A percentile compares a stretch with the other conserved stretches of the same genome.
Conservation (phyloP, 2,113 vertebrate species). For the Zootoca vivipara region DNA sequence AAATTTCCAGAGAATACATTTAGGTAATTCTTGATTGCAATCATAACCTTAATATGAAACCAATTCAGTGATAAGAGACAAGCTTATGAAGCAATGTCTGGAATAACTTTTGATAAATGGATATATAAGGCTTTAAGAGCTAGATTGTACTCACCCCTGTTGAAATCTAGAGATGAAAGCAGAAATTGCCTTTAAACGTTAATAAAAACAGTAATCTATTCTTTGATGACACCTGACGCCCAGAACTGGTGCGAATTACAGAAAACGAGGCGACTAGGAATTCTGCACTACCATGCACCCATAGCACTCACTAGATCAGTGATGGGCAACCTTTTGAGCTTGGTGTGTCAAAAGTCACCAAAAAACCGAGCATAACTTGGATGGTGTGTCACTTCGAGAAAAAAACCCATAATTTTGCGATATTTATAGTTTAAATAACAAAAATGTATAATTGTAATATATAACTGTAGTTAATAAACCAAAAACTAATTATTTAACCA, state of each 20-base stretch:
- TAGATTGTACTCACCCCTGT: not conserved
- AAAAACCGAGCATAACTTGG: too few species aligned
- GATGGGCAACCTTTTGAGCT: too few species aligned
- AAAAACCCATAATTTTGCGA: too few species aligned
- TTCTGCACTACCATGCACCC: too few species aligned
- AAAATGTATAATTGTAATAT: too few species aligned
- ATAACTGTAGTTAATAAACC: too few species aligned
- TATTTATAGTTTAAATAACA: too few species aligned
- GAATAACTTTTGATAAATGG: not conserved
- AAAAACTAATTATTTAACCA: too few species aligned
- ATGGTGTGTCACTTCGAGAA: too few species aligned
- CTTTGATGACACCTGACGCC: not conserved
- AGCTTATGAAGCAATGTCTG: not conserved
- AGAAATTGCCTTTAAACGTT: not conserved
- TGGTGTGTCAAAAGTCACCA: too few species aligned
- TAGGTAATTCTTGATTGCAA: not conserved
- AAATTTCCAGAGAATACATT: not conserved
- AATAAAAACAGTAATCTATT: not conserved
- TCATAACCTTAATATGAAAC: not conserved
- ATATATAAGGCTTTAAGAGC: not conserved
- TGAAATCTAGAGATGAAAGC: not conserved
- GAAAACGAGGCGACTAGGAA: not conserved
- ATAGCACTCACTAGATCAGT: not conserved
- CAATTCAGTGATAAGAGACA: not conserved
- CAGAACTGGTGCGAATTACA: not conserved